phyloP scores from a whole-genome alignment of 2,113 vertebrate genomes.

The Nothocercus nigrocapillus region DNA sequence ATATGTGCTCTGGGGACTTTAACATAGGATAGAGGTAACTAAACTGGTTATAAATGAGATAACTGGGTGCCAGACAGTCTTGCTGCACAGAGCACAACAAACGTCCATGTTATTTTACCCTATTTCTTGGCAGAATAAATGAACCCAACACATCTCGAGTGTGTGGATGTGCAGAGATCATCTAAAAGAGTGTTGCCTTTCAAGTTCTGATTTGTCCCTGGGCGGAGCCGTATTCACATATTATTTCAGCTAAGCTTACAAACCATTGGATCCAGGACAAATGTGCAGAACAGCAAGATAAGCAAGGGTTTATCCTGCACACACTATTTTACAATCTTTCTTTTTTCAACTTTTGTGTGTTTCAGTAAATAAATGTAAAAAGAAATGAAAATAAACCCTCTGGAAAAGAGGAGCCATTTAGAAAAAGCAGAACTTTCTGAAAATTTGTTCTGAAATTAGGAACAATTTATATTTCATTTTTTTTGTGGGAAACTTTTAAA shows the following conservation, averaged over 20 bases:
- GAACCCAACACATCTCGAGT: background rate
- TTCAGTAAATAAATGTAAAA: background rate
- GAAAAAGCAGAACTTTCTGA: background rate
- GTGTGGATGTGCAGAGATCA: background rate
- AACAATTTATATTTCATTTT: background rate
- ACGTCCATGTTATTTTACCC: accelerated
- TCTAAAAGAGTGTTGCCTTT: background rate
- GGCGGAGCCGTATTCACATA: background rate
- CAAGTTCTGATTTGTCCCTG: background rate
- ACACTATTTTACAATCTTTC: background rate
- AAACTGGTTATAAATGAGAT: too few relatives aligned
- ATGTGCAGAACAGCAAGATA: background rate
- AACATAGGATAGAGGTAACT: background rate
- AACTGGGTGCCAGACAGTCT: background rate
- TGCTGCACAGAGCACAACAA: background rate
- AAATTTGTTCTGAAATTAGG: background rate
- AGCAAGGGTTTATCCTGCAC: background rate
- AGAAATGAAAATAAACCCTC: background rate
- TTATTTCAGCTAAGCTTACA: conserved; percentile 5
- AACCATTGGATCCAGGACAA: background rate
- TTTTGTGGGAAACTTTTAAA: background rate
- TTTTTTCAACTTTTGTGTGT: background rate
- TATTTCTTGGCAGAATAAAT: background rate
- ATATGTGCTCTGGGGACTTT: background rate
- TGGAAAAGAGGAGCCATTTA: background rate